A percentile compares a stretch with the other conserved stretches of the same genome.
These are phyloP conservation scores for Danio albolineatus DNA, from an alignment of 2,797 vertebrate genomes.

Conservation along the genomic window DNA sequence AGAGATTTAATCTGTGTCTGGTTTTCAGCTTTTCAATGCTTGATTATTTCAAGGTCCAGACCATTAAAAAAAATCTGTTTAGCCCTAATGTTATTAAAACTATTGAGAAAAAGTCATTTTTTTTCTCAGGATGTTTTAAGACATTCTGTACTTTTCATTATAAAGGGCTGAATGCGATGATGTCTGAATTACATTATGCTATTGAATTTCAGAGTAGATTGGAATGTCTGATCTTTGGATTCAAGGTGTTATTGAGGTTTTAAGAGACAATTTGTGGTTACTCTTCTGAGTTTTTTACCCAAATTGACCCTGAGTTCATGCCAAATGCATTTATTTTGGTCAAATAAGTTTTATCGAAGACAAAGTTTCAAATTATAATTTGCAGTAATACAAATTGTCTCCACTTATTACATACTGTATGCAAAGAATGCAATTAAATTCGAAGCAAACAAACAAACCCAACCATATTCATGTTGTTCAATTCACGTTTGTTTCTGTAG, in stretches of 20 bases:
- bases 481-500: too few species aligned
- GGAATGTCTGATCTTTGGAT: background rate
- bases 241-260: background rate
- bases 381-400: too few species aligned
- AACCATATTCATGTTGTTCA: too few species aligned
- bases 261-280: background rate
- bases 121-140: background rate
- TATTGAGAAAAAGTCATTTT: background rate
- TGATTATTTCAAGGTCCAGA: conserved; percentile 4
- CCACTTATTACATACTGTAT: too few species aligned
- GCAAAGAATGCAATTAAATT: too few species aligned
- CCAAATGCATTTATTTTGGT: too few species aligned
- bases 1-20: background rate
- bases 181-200: background rate
- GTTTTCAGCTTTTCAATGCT: conserved; percentile 1
- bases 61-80: background rate
- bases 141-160: background rate
- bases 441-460: too few species aligned
- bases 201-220: background rate
- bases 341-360: too few species aligned
- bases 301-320: background rate
- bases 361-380: too few species aligned
- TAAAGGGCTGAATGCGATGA: background rate
- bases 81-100: background rate
- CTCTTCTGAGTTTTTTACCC: background rate